Evolutionary conservation across 2,113 vertebrate species (phyloP).

Genomic region (Sterrhoptilus dennistouni): DNA sequence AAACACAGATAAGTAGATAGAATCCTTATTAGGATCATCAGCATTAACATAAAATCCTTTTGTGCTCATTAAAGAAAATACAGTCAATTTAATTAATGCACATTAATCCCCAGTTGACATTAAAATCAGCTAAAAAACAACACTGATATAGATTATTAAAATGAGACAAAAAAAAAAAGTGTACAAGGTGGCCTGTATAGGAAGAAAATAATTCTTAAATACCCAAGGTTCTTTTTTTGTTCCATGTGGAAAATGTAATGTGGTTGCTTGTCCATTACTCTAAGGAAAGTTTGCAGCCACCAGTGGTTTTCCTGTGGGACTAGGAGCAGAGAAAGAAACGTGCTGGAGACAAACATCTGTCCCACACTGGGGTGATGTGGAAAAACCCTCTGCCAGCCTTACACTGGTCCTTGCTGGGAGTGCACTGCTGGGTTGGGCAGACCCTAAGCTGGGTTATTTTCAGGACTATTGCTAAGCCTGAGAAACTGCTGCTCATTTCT

Average conservation of each 20-base stretch:
- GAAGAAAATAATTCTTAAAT: conserved; percentile 46
- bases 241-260: background rate
- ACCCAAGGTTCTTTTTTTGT: background rate
- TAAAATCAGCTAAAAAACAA: conserved; percentile 88
- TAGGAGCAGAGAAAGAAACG: background rate
- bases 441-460: background rate
- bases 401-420: background rate
- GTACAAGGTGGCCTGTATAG: conserved; percentile 49
- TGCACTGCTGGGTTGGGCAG: background rate
- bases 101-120: conserved; percentile 93
- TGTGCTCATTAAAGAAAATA: conserved; percentile 94
- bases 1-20: conserved; percentile 87
- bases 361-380: background rate
- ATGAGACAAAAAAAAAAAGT: conserved; percentile 48
- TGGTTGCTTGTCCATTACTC: background rate
- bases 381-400: background rate
- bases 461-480: background rate
- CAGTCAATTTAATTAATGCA: conserved; percentile 97
- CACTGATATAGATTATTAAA: conserved; percentile 80
- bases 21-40: conserved; percentile 88
- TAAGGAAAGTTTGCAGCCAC: background rate
- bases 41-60: conserved; percentile 94
- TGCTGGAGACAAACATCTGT: background rate
- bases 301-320: background rate
- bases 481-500: background rate